phyloP scores from a whole-genome alignment of 2,797 vertebrate species.

The Loriculus beryllinus region DNA sequence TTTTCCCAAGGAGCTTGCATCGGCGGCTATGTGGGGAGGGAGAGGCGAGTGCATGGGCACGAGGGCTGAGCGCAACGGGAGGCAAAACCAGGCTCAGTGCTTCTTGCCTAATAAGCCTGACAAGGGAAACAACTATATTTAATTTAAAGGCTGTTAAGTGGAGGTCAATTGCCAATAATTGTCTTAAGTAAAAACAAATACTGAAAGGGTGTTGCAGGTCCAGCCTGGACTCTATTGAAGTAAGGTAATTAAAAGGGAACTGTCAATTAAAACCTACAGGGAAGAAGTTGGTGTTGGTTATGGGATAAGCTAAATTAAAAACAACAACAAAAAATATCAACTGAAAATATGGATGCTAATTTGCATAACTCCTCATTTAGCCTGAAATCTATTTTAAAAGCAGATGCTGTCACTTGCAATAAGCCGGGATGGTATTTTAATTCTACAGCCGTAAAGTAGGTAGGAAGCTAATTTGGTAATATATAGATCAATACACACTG shows the following conservation, averaged over 20 bases:
- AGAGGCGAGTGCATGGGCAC: neutral
- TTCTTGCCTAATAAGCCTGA: neutral
- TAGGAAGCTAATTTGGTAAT: neutral
- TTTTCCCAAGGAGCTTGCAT: neutral
- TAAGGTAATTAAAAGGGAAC: slow-evolving; percentile 22
- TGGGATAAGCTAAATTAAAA: neutral
- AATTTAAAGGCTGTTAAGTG: slow-evolving; percentile 44
- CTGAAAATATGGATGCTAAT: neutral
- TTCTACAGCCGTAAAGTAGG: neutral
- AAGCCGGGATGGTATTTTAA: neutral
- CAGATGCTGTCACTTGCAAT: neutral
- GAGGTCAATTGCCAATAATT: slow-evolving; percentile 68
- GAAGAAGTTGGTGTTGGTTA: slow-evolving; percentile 4
- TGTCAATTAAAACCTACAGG: slow-evolving; percentile 25
- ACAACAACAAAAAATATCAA: neutral
- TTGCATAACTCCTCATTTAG: neutral
- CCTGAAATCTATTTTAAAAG: neutral
- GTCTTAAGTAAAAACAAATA: slow-evolving; percentile 66
- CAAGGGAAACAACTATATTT: neutral
- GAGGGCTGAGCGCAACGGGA: neutral
- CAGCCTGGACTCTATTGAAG: neutral
- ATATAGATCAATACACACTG: neutral
- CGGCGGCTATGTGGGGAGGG: neutral
- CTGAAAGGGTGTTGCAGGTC: slow-evolving; percentile 31
- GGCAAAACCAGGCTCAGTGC: neutral